Conservation (phyloP, 2,113 vertebrate genomes). For the Dicrurus megarhynchus region DNA sequence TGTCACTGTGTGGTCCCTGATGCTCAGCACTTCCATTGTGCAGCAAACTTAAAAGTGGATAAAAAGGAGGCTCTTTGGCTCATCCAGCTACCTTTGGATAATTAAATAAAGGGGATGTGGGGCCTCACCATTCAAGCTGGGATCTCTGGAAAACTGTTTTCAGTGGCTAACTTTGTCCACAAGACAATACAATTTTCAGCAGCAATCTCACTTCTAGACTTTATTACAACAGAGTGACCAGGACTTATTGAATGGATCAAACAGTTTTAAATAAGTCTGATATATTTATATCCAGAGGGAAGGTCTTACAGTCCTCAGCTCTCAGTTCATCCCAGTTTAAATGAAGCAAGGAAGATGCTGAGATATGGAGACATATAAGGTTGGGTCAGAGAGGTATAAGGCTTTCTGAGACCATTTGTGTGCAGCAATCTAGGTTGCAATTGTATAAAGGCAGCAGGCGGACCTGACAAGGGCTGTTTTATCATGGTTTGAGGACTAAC, state of each 20-base stretch:
- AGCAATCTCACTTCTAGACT: background rate
- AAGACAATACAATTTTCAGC: background rate
- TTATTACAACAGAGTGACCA: background rate
- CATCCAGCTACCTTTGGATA: background rate
- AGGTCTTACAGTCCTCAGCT: background rate
- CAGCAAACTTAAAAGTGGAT: background rate
- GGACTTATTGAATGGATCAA: background rate
- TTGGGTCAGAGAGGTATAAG: background rate
- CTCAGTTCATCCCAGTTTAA: background rate
- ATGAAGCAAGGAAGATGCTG: background rate
- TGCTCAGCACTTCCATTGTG: background rate
- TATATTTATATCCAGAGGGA: background rate
- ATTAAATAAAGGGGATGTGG: background rate
- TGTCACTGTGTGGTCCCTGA: background rate
- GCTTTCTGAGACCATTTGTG: background rate
- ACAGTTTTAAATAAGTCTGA: background rate
- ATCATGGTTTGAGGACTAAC: background rate
- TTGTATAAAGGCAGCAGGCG: background rate
- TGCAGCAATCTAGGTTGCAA: background rate
- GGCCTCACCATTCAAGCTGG: background rate
- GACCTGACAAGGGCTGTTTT: background rate
- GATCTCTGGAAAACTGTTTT: background rate
- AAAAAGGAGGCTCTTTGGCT: background rate
- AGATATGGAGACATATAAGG: background rate
- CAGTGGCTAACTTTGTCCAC: too few species aligned